phyloP scores from a whole-genome alignment of 2,888 invertebrate genomes.

The Trilocha varians region DNA sequence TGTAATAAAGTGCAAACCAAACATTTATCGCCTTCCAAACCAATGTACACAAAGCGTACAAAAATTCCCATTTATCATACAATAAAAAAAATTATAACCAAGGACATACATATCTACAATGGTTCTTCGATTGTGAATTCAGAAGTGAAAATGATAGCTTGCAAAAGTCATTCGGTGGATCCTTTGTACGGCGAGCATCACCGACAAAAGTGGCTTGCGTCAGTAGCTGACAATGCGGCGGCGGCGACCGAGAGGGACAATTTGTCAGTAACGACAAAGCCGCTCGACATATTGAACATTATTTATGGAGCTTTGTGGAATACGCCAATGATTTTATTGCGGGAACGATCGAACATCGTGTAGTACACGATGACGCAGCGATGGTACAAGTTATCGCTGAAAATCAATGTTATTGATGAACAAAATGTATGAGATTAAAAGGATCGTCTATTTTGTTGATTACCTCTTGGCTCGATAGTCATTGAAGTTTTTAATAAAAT shows the following conservation, averaged over 20 bases:
- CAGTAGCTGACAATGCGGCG: constrained; percentile 61
- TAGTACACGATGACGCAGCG: constrained; percentile 56
- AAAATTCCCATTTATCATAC: constrained; percentile 57
- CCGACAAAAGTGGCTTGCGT: constrained; percentile 48
- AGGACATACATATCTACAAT: constrained; percentile 28
- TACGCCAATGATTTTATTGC: constrained; percentile 60
- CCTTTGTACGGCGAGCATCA: constrained; percentile 42
- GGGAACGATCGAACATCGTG: constrained; percentile 62
- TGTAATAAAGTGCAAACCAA: constrained; percentile 47
- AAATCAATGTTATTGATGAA: background rate
- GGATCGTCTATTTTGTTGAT: too few species aligned
- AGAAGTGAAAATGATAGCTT: constrained; percentile 66
- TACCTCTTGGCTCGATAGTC: too few species aligned
- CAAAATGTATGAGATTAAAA: too few species aligned
- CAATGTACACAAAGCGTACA: constrained; percentile 35
- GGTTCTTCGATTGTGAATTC: constrained; percentile 47
- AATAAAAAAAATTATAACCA: constrained; percentile 22
- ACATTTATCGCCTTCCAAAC: constrained; percentile 42
- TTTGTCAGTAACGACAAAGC: constrained; percentile 71
- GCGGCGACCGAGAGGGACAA: constrained; percentile 61
- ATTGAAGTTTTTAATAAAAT: too few species aligned
- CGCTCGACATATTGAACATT: constrained; percentile 69
- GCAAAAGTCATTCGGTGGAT: constrained; percentile 56
- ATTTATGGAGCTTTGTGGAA: constrained; percentile 67
- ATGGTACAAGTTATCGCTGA: background rate